Evolutionary conservation across 1,140 invertebrate species (phyloP).

Genomic region (Aplysia californica): DNA sequence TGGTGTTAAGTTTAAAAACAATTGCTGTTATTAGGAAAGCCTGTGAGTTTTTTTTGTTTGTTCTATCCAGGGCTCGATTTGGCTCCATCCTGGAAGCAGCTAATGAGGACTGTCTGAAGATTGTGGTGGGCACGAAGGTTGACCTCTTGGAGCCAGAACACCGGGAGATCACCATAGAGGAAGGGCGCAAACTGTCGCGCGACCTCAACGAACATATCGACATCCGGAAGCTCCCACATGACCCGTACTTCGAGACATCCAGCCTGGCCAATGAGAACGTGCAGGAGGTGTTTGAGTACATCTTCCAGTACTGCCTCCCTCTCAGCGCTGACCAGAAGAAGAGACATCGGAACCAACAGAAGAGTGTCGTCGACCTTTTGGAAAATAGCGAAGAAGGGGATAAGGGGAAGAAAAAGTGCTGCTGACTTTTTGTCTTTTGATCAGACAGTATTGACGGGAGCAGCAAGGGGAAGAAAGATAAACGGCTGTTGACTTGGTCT

Average conservation of each 20-base stretch:
- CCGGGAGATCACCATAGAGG: constrained; percentile 53
- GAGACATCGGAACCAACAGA: neutral
- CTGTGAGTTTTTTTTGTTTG: no score
- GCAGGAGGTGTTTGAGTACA: constrained; percentile 65
- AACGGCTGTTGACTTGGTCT: no score
- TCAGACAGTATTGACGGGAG: no score
- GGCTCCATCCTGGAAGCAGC: constrained; percentile 60
- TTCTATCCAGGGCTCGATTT: constrained; percentile 64
- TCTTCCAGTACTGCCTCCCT: constrained; percentile 62
- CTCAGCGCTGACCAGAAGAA: constrained; percentile 38
- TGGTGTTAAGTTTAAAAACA: no score
- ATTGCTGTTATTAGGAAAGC: no score
- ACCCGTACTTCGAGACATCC: constrained; percentile 68
- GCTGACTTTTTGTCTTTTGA: constrained; percentile 9
- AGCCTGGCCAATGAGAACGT: constrained; percentile 63
- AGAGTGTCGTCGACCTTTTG: constrained; percentile 10
- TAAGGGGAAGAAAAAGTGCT: neutral
- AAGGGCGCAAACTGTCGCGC: constrained; percentile 51
- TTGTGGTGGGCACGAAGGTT: constrained; percentile 66
- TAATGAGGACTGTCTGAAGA: constrained; percentile 60
- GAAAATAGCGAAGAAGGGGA: neutral
- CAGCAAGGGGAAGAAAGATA: no score
- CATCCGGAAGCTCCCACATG: constrained; percentile 34
- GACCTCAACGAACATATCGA: constrained; percentile 59
- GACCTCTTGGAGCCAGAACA: constrained; percentile 51